Percentiles rank a stretch among this genome's conserved stretches.
Evolutionary conservation across 2,113 vertebrate genomes (phyloP).

Genomic region (Dicrurus megarhynchus): DNA sequence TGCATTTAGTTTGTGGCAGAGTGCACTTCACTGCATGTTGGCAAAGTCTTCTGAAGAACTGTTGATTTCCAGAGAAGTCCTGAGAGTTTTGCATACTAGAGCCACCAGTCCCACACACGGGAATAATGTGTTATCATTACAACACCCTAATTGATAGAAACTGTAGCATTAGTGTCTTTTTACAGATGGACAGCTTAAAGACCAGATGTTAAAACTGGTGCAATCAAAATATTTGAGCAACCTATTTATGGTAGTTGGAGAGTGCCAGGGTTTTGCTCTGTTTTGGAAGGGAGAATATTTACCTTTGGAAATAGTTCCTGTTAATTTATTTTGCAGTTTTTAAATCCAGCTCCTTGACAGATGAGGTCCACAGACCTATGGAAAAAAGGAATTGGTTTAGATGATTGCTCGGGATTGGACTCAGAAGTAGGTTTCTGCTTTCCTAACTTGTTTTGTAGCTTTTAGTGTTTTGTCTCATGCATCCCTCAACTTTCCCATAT

Average conservation of each 20-base stretch:
- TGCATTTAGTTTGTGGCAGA: background rate
- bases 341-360: background rate
- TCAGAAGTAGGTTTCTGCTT: background rate
- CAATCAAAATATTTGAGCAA: background rate
- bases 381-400: background rate
- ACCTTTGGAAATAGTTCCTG: background rate
- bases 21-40: background rate
- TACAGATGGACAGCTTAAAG: background rate
- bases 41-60: background rate
- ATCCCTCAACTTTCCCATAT: background rate
- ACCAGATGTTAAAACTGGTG: background rate
- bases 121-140: background rate
- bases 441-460: background rate
- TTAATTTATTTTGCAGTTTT: background rate
- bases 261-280: background rate
- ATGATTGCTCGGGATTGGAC: background rate
- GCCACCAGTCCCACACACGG: background rate
- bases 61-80: background rate
- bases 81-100: background rate
- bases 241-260: background rate
- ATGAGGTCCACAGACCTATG: background rate
- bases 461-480: background rate
- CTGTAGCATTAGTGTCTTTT: background rate
- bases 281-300: background rate
- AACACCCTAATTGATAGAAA: background rate